Evolutionary conservation across 2,797 vertebrate species (phyloP).

Genomic region (Poeciliopsis paucimaculata): DNA sequence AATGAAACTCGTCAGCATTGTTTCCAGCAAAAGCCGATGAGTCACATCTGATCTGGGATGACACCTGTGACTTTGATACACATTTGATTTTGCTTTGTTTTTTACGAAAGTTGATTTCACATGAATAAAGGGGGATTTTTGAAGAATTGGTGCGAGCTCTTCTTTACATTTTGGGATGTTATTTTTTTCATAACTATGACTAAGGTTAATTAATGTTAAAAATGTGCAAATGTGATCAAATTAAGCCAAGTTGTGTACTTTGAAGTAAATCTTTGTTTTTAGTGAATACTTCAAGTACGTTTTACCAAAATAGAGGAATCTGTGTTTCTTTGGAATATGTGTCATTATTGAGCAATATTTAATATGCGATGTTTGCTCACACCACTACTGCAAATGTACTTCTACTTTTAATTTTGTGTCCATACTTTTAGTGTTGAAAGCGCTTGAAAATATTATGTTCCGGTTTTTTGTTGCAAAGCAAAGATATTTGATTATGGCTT

Average conservation of each 20-base stretch:
- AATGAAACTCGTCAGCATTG: conserved; percentile 17
- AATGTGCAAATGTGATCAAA: neutral
- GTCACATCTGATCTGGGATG: conserved; percentile 24
- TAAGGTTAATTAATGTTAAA: no score
- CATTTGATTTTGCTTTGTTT: neutral
- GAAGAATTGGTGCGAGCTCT: neutral
- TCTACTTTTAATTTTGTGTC: neutral
- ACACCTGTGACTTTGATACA: conserved; percentile 1
- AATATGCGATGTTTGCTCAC: neutral
- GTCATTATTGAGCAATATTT: neutral
- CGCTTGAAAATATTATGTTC: no score
- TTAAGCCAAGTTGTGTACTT: neutral
- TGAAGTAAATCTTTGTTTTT: no score
- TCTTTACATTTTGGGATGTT: no score
- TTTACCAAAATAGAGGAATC: neutral
- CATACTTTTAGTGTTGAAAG: neutral
- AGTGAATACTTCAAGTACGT: no score
- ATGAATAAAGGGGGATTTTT: neutral
- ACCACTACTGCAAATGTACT: neutral
- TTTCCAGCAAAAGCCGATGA: conserved; percentile 33
- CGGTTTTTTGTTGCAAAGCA: neutral
- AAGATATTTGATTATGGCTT: neutral
- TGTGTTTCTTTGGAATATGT: neutral
- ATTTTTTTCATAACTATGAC: no score
- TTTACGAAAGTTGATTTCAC: neutral